Percentiles rank a stretch among this genome's conserved stretches.
Evolutionary conservation across 2,113 vertebrate genomes (phyloP).

Genomic region (Chlorocebus sabaeus): DNA sequence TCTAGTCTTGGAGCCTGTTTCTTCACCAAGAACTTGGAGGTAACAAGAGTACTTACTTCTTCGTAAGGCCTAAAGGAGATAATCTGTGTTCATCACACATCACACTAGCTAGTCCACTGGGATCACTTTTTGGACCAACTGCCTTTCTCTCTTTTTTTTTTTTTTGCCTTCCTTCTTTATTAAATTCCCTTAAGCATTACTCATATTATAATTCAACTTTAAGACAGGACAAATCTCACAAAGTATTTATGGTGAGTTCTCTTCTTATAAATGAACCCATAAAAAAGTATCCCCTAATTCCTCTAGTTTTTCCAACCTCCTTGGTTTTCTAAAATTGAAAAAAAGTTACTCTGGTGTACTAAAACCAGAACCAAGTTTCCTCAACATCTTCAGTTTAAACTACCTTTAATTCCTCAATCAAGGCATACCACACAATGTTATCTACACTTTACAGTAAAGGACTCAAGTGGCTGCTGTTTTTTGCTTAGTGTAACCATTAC

Average conservation of each 20-base stretch:
- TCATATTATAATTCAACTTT: neutral
- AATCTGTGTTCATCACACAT: rapidly evolving
- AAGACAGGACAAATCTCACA: neutral
- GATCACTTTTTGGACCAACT: neutral
- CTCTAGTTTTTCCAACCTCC: neutral
- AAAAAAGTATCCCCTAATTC: neutral
- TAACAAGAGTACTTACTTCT: neutral
- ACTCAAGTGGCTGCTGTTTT: neutral
- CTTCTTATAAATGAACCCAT: neutral
- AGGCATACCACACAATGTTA: neutral
- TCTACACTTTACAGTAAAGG: neutral
- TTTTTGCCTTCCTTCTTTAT: neutral
- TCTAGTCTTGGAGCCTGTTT: neutral
- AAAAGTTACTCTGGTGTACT: neutral
- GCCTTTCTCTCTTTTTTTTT: neutral
- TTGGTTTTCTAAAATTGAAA: neutral
- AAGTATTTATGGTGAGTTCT: neutral
- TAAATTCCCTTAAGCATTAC: neutral
- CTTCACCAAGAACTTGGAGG: neutral
- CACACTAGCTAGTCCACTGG: neutral
- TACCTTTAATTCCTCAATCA: neutral
- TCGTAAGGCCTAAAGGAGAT: neutral
- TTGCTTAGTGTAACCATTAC: neutral
- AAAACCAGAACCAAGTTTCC: conserved; percentile 12
- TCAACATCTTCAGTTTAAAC: neutral